A percentile compares a stretch with the other conserved stretches of the same genome.
Conservation (phyloP, 1,140 invertebrate species). For the Anagrus nilaparvatae region DNA sequence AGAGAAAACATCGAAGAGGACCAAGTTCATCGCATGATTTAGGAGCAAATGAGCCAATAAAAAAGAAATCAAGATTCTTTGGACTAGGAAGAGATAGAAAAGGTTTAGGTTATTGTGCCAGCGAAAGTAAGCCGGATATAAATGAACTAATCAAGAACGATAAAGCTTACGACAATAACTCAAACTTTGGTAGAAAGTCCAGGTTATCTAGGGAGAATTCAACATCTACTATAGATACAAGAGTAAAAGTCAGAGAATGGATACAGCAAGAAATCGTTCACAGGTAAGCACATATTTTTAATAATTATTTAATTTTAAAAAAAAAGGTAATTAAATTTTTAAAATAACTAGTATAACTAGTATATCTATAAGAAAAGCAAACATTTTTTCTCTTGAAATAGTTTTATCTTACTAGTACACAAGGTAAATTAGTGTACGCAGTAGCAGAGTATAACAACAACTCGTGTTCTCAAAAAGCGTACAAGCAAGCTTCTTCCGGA, state of each 20-base stretch:
- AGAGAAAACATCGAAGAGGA: constrained; percentile 33
- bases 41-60: constrained; percentile 15
- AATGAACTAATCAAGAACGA: constrained; percentile 41
- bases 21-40: constrained; percentile 21
- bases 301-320: too few relatives aligned
- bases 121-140: constrained; percentile 36
- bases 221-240: constrained; percentile 69
- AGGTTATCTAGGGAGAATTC: constrained; percentile 61
- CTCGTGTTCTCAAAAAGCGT: too few relatives aligned
- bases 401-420: too few relatives aligned
- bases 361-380: too few relatives aligned
- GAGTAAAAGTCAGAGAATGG: constrained; percentile 77
- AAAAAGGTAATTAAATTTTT: too few relatives aligned
- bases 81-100: too few relatives aligned
- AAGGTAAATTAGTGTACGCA: too few relatives aligned
- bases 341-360: too few relatives aligned
- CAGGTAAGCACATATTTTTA: constrained; percentile 35
- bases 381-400: too few relatives aligned
- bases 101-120: constrained; percentile 31
- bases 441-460: too few relatives aligned
- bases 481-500: too few relatives aligned
- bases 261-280: constrained; percentile 66
- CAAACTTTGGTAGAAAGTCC: constrained; percentile 51
- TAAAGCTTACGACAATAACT: constrained; percentile 47
- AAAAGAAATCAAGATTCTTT: too few relatives aligned